These are phyloP conservation scores for Nemotelus pantherinus DNA, from an alignment of 2,888 invertebrate genomes.

Conservation along the genomic window DNA sequence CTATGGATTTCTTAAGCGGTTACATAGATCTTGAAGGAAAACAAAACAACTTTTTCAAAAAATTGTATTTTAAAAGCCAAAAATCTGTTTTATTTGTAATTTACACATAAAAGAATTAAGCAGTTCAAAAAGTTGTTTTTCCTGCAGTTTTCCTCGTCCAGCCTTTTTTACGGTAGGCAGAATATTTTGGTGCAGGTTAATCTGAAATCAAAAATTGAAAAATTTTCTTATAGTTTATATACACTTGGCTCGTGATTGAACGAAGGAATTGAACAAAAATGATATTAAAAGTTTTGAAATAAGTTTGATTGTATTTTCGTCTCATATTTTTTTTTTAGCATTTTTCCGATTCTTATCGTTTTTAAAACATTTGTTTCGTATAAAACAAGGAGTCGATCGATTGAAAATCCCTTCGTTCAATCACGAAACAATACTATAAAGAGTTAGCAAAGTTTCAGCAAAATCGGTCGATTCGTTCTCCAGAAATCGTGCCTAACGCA, in stretches of 20 bases:
- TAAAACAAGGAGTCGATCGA: no score
- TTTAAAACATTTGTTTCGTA: conserved; percentile 10
- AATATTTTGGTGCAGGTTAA: no score
- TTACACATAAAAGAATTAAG: neutral
- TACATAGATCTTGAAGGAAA: conserved; percentile 7
- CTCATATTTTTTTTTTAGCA: conserved; percentile 14
- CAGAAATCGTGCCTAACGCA: neutral
- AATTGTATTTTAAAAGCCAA: conserved; percentile 5
- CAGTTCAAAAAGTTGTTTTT: conserved; percentile 6
- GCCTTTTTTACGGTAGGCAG: no score
- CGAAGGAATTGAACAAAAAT: conserved; percentile 18
- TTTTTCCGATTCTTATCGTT: conserved; percentile 12
- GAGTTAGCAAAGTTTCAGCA: conserved; percentile 11
- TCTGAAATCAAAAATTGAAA: conserved; percentile 4
- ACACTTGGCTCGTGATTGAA: neutral
- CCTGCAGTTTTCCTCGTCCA: no score
- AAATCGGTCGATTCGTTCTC: conserved; percentile 18
- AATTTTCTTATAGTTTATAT: conserved; percentile 6
- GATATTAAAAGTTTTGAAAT: conserved; percentile 5
- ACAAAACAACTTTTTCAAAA: conserved; percentile 22
- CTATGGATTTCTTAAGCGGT: neutral
- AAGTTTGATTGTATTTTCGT: conserved; percentile 7
- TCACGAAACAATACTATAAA: conserved; percentile 18
- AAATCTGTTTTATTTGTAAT: conserved; percentile 9
- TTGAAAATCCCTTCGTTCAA: no score